phyloP scores from a whole-genome alignment of 1,140 invertebrate genomes.

The Drosophila funebris region DNA sequence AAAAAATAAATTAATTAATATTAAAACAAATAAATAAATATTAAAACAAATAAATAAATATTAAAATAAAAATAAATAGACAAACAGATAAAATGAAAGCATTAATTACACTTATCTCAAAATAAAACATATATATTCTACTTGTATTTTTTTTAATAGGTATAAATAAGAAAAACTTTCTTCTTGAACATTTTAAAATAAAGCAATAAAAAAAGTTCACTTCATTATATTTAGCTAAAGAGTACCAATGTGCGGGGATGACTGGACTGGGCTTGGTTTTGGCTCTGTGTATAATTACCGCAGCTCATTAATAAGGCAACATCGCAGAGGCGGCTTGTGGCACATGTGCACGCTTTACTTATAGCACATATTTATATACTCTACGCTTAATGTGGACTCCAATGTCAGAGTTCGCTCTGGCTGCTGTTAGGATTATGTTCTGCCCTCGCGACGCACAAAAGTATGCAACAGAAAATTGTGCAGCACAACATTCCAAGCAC shows the following conservation, averaged over 20 bases:
- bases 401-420: neutral
- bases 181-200: neutral
- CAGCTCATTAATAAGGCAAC: conserved; percentile 48
- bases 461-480: conserved; percentile 40
- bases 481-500: conserved; percentile 38
- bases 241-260: conserved; percentile 12
- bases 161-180: no score
- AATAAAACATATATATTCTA: no score
- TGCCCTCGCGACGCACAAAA: conserved; percentile 10
- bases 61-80: no score
- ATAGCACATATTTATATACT: neutral
- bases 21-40: no score
- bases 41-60: no score
- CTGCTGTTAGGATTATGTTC: conserved; percentile 26
- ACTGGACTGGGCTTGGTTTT: neutral
- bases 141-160: no score
- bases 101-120: no score
- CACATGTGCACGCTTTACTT: conserved; percentile 7
- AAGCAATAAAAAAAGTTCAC: neutral
- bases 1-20: no score
- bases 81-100: no score
- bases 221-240: neutral
- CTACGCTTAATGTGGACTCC: neutral
- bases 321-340: conserved; percentile 20
- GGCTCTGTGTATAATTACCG: conserved; percentile 25